Evolutionary conservation across 2,888 invertebrate species (phyloP).

Genomic region (Hermaeophaga mercurialis): DNA sequence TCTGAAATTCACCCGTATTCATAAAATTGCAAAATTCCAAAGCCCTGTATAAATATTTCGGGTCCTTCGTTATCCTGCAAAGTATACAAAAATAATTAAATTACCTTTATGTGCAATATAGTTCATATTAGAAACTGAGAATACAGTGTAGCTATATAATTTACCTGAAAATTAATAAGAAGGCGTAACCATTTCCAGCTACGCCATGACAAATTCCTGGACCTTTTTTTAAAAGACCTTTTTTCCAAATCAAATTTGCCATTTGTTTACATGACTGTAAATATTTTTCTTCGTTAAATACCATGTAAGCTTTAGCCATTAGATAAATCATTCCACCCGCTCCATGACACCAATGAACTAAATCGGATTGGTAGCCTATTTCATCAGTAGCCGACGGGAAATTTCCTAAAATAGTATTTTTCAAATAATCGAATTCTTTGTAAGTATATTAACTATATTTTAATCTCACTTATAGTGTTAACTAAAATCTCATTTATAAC

Average conservation of each 20-base stretch:
- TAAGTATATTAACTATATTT: no score
- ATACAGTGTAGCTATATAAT: no score
- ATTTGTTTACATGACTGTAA: constrained; percentile 69
- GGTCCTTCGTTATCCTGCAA: constrained; percentile 73
- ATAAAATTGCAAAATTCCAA: constrained; percentile 78
- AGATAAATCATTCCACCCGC: constrained; percentile 79
- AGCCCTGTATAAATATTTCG: constrained; percentile 75
- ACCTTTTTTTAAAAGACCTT: constrained; percentile 83
- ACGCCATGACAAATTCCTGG: constrained; percentile 91
- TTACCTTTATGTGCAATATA: no score
- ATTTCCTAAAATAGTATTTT: constrained; percentile 40
- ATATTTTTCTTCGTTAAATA: constrained; percentile 76
- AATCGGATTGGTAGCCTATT: constrained; percentile 65
- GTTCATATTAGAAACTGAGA: constrained; percentile 48
- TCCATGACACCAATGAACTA: constrained; percentile 92
- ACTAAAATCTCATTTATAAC: no score
- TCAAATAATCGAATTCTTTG: neutral
- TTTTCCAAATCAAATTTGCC: constrained; percentile 80
- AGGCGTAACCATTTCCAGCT: constrained; percentile 82
- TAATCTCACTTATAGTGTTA: no score
- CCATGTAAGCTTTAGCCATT: constrained; percentile 78
- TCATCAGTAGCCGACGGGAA: constrained; percentile 70
- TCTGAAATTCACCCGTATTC: constrained; percentile 67
- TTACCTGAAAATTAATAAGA: constrained; percentile 71
- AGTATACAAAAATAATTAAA: no score